Evolutionary conservation across 2,797 vertebrate species (phyloP).

Genomic region (Galagoides demidoff): DNA sequence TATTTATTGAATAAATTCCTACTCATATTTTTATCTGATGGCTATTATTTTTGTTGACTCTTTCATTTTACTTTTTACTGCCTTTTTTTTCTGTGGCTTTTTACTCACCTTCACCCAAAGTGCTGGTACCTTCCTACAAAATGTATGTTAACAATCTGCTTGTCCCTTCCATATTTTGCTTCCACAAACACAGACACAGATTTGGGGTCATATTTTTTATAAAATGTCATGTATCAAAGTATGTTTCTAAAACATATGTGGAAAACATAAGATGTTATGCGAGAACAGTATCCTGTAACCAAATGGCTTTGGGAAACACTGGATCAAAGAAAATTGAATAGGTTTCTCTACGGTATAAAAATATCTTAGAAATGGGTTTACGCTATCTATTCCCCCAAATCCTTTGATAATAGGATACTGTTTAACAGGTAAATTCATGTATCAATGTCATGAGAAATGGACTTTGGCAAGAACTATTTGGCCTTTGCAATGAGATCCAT

Average conservation of each 20-base stretch:
- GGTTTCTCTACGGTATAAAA: neutral
- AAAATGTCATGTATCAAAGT: neutral
- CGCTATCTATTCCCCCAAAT: neutral
- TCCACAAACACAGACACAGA: neutral
- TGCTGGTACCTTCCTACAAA: neutral
- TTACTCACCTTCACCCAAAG: neutral
- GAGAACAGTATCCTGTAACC: neutral
- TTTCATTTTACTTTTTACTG: neutral
- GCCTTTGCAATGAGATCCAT: neutral
- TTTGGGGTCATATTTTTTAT: neutral
- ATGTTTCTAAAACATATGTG: neutral
- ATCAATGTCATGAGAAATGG: neutral
- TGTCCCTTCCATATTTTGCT: neutral
- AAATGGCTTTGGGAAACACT: neutral
- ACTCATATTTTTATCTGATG: neutral
- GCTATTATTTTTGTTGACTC: neutral
- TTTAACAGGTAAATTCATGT: neutral
- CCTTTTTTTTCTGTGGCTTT: neutral
- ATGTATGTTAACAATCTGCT: neutral
- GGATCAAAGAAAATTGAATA: neutral
- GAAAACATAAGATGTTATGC: neutral
- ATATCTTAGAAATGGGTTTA: neutral
- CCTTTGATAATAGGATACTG: neutral
- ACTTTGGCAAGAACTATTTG: neutral
- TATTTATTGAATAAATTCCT: constrained; percentile 10